Conservation (phyloP, 2,888 invertebrate genomes). For the Polydrusus tereticollis region DNA sequence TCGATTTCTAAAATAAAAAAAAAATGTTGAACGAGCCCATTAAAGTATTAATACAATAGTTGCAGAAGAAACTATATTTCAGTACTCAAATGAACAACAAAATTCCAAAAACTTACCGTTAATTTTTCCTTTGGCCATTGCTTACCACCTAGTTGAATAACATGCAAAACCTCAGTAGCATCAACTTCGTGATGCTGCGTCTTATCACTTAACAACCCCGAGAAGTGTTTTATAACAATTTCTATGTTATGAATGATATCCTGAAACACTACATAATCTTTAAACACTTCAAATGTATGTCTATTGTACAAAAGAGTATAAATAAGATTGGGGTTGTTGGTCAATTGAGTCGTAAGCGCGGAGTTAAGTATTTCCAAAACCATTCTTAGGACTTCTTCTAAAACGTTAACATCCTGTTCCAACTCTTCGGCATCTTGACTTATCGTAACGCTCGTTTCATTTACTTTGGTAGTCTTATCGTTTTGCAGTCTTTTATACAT, state of each 20-base stretch:
- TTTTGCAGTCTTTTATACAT: slow-evolving; percentile 66
- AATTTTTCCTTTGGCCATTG: slow-evolving; percentile 96
- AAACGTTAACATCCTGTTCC: slow-evolving; percentile 90
- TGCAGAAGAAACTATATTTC: no score
- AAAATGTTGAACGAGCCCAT: no score
- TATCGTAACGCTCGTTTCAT: slow-evolving; percentile 54
- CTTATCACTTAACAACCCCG: slow-evolving; percentile 73
- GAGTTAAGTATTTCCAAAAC: slow-evolving; percentile 98
- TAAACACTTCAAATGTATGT: slow-evolving; percentile 88
- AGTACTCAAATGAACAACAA: background rate
- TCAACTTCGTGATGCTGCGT: slow-evolving; percentile 78
- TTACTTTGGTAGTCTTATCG: slow-evolving; percentile 51
- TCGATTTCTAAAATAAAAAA: no score
- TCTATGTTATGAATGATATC: slow-evolving; percentile 96
- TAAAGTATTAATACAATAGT: no score
- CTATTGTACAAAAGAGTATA: slow-evolving; percentile 96
- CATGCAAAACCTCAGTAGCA: slow-evolving; percentile 87
- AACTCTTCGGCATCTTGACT: slow-evolving; percentile 58
- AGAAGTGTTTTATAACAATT: slow-evolving; percentile 84
- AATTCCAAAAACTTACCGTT: slow-evolving; percentile 73
- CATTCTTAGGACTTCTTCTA: slow-evolving; percentile 88
- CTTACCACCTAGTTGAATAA: slow-evolving; percentile 91
- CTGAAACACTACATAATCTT: slow-evolving; percentile 90
- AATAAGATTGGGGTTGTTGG: slow-evolving; percentile 91
- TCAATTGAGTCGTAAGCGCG: slow-evolving; percentile 88